Conservation (phyloP, 2,888 invertebrate genomes). For the Eupithecia subumbrata region DNA sequence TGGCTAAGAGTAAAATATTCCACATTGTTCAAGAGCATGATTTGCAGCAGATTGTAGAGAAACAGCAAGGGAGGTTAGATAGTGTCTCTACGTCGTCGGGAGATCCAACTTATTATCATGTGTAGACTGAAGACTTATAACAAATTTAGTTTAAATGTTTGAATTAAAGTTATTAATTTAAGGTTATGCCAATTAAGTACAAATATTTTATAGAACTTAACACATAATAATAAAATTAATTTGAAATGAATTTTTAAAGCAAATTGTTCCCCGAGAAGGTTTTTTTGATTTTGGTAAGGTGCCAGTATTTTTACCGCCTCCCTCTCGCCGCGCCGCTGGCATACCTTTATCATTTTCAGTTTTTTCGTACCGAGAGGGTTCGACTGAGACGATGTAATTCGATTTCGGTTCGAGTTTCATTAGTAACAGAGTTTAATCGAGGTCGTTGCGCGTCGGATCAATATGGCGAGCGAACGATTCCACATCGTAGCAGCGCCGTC, state of each 20-base stretch:
- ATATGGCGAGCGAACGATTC: conserved; percentile 8
- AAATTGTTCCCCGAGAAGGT: no score
- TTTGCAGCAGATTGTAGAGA: conserved; percentile 75
- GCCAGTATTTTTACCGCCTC: not conserved
- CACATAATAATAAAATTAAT: not conserved
- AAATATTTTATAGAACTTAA: not conserved
- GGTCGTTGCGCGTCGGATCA: conserved; percentile 19
- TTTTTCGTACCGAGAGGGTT: no score
- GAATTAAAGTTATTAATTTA: not conserved
- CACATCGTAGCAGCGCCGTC: conserved; percentile 1
- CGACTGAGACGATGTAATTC: not conserved
- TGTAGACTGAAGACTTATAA: conserved; percentile 10
- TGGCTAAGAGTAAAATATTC: conserved; percentile 79
- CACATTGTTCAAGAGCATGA: conserved; percentile 77
- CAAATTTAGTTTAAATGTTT: not conserved
- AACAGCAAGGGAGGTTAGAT: conserved; percentile 52
- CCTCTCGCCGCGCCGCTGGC: not conserved
- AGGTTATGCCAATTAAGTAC: not conserved
- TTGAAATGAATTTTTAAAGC: not conserved
- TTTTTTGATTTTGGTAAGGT: not conserved
- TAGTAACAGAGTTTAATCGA: conserved; percentile 16
- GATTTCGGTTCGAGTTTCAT: conserved; percentile 16
- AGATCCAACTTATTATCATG: conserved; percentile 45
- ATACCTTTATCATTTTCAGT: not conserved
- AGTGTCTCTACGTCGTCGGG: conserved; percentile 51